Evolutionary conservation across 2,113 vertebrate species (phyloP).

Genomic region (Nannospalax galili): DNA sequence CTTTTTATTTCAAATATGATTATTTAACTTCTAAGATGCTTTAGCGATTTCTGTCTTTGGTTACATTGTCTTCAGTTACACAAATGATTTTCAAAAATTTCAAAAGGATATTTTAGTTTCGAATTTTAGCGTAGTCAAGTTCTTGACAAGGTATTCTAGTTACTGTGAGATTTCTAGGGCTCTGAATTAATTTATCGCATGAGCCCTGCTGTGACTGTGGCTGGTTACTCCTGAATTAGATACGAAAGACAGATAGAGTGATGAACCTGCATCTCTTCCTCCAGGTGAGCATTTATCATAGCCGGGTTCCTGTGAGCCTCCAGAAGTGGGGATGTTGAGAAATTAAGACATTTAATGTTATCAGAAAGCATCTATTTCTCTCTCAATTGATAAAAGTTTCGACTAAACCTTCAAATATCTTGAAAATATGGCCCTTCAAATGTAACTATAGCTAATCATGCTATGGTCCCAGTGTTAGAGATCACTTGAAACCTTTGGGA

Average conservation of each 20-base stretch:
- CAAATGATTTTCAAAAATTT: constrained; percentile 70
- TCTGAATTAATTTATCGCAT: constrained; percentile 83
- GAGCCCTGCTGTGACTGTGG: constrained; percentile 81
- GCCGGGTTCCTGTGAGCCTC: constrained; percentile 58
- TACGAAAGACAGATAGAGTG: constrained; percentile 75
- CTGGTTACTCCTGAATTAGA: constrained; percentile 84
- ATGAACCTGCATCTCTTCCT: constrained; percentile 56
- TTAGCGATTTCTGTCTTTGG: constrained; percentile 36
- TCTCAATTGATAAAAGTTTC: neutral
- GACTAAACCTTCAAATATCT: neutral
- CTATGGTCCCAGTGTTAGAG: neutral
- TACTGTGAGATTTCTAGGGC: constrained; percentile 80
- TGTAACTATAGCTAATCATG: neutral
- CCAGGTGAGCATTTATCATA: constrained; percentile 57
- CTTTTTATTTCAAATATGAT: constrained; percentile 37
- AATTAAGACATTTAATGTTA: constrained; percentile 21
- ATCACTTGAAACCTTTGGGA: neutral
- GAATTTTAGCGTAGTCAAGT: constrained; percentile 64
- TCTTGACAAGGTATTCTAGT: constrained; percentile 75
- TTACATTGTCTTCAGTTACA: constrained; percentile 51
- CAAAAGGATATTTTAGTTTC: constrained; percentile 55
- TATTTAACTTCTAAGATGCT: constrained; percentile 53
- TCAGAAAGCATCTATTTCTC: constrained; percentile 52
- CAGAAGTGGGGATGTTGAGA: constrained; percentile 55
- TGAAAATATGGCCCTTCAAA: neutral